Conservation (phyloP, 2,797 vertebrate species). For the Psittacula echo region DNA sequence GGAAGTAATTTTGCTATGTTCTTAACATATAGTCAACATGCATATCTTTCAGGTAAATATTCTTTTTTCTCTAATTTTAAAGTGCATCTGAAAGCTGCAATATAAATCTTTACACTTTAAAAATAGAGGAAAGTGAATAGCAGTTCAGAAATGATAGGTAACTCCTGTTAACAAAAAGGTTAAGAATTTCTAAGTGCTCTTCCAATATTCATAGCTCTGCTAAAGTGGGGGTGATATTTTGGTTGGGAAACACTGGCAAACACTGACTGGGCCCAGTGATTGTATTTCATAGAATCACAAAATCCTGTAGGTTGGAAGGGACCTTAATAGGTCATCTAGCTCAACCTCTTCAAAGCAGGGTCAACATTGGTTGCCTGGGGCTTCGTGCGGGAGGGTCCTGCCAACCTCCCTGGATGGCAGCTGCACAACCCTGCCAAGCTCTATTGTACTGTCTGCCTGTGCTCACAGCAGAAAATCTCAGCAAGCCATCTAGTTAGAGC, state of each 20-base stretch:
- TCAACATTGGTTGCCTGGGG: not conserved
- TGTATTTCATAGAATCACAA: not conserved
- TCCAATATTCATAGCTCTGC: not conserved
- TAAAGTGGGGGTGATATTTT: not conserved
- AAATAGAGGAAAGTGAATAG: not conserved
- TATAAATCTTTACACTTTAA: conserved; percentile 20
- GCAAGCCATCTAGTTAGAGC: not conserved
- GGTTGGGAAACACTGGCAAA: not conserved
- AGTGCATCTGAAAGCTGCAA: conserved; percentile 30
- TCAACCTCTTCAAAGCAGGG: not conserved
- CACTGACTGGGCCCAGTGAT: not conserved
- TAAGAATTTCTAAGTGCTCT: not conserved
- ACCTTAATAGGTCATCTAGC: not conserved
- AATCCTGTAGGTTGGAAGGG: not conserved
- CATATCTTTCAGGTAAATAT: conserved; percentile 52
- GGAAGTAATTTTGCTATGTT: not conserved
- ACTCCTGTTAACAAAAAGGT: not conserved
- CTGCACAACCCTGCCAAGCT: not conserved
- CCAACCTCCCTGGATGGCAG: not conserved
- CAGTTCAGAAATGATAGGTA: not conserved
- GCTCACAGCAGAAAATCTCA: not conserved
- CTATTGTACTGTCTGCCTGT: not conserved
- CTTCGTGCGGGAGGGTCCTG: not conserved
- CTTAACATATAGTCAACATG: conserved; percentile 26
- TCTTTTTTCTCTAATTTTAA: conserved; percentile 24